Conservation (phyloP, 2,797 vertebrate species). For the Anniella stebbinsi region DNA sequence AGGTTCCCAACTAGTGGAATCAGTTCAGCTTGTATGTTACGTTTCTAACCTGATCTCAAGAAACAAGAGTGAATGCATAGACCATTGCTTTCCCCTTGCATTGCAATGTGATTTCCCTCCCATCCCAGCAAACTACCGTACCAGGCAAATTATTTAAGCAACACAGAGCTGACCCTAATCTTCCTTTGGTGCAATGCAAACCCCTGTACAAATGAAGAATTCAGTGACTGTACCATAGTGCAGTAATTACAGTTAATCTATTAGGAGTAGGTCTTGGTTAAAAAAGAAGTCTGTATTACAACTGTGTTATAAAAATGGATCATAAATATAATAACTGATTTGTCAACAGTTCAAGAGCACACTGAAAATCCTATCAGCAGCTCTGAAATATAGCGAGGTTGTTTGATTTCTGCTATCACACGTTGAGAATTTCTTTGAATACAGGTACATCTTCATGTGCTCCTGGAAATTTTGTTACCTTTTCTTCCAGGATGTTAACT, state of each 20-base stretch:
- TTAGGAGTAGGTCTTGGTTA: constrained; percentile 9
- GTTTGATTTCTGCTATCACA: constrained; percentile 52
- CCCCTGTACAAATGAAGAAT: constrained; percentile 65
- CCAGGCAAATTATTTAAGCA: constrained; percentile 68
- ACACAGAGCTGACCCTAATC: constrained; percentile 71
- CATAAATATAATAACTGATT: constrained; percentile 14
- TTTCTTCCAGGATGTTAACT: constrained; percentile 63
- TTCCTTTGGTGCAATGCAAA: constrained; percentile 66
- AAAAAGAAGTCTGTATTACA: constrained; percentile 48
- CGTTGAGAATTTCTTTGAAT: constrained; percentile 54
- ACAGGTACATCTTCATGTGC: constrained; percentile 64
- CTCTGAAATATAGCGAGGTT: constrained; percentile 54
- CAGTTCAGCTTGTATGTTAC: neutral
- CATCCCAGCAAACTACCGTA: constrained; percentile 59
- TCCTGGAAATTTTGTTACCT: constrained; percentile 70
- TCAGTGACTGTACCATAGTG: constrained; percentile 53
- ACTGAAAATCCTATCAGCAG: constrained; percentile 21
- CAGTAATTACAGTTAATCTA: constrained; percentile 37
- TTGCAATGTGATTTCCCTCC: constrained; percentile 35
- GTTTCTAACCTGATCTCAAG: neutral
- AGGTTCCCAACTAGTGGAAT: neutral
- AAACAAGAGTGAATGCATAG: constrained; percentile 16
- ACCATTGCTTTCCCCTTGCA: constrained; percentile 14
- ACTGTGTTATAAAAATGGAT: constrained; percentile 11
- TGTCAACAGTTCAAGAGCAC: constrained; percentile 35